Conservation (phyloP, 2,888 invertebrate genomes). For the Cantharis lateralis region DNA sequence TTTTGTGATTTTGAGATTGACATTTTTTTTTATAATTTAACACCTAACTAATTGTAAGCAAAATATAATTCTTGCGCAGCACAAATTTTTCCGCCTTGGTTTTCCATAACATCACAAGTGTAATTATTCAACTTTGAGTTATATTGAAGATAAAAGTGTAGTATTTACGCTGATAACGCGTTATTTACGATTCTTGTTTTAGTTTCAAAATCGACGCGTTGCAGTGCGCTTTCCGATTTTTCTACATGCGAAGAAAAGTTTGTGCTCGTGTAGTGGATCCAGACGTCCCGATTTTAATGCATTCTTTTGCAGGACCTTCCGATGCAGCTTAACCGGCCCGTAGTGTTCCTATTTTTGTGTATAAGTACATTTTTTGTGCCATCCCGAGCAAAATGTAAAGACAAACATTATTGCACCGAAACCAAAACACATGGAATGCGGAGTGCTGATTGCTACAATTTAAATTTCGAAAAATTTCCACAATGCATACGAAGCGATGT, state of each 20-base stretch:
- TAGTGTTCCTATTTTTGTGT: constrained; percentile 3
- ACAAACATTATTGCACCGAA: constrained; percentile 14
- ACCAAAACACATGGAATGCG: constrained; percentile 41
- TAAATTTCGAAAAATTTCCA: constrained; percentile 45
- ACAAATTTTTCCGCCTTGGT: not conserved
- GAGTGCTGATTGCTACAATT: constrained; percentile 49
- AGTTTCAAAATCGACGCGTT: not conserved
- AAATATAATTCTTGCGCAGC: not conserved
- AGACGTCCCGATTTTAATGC: not conserved
- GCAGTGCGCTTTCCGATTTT: not conserved
- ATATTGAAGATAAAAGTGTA: constrained; percentile 4
- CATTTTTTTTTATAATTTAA: not conserved
- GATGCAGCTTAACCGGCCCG: constrained; percentile 11
- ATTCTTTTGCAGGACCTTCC: constrained; percentile 10
- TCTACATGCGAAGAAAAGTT: not conserved
- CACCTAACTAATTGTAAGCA: not conserved
- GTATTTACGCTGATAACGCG: constrained; percentile 21
- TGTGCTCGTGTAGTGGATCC: not conserved
- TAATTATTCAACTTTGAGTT: constrained; percentile 11
- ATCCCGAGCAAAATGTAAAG: constrained; percentile 17
- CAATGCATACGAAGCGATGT: constrained; percentile 47
- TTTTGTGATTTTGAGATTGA: not conserved
- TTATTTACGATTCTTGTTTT: constrained; percentile 5
- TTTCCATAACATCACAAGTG: constrained; percentile 13
- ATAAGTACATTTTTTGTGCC: constrained; percentile 3